Base-by-base conservation (phyloP, 2,888 invertebrate genomes). In the Blomia tropicalis region DNA sequence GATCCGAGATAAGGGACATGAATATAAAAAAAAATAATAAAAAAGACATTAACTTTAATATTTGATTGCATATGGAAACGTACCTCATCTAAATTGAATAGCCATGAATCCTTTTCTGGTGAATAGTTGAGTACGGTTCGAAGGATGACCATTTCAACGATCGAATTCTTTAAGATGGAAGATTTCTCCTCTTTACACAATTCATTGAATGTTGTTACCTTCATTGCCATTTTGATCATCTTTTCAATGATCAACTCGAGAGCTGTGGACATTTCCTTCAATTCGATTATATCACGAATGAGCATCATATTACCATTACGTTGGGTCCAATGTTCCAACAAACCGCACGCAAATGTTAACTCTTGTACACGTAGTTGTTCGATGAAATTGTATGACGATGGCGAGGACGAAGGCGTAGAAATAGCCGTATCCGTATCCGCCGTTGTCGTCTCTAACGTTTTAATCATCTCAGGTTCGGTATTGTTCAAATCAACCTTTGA, bases 161-260 rank as follows among this genome's bases (percentile, higher is more conserved):
- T 91, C 1, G 93, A 91, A 0, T 92, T 91, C 73, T 91, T 92
- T 11, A 92, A 75, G 14, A 90, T 76, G 19, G 83, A 81, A 59
- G 89, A 82, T 76, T 95, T 93, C 74, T 95, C 93, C 69, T 88
- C 89, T 71, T 92, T 88, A 71, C 89, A 88, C 81, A 96, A 84
- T 70, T 85, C 85, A 72, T 87, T 86, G 75, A 96, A 96, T 2
- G 88, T 87, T 71, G 72, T 74, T 58, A 81, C 73, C 66, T 76
- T 74, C 68, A 80, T 80, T 17, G 79, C 77, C 76, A 80, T 80
- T 70, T 78, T 77, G 63, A 81, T 80, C 31, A 80, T 72, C 60
- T 93, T 79, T 65, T 91, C 77, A 67, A 96, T 91, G 2, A 91
- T 91, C 60, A 91, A 82, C 2, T 93, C 91, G 0, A 90, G 90